Conservation (phyloP, 1,140 invertebrate species). For the Zaprionus gabonicus region DNA sequence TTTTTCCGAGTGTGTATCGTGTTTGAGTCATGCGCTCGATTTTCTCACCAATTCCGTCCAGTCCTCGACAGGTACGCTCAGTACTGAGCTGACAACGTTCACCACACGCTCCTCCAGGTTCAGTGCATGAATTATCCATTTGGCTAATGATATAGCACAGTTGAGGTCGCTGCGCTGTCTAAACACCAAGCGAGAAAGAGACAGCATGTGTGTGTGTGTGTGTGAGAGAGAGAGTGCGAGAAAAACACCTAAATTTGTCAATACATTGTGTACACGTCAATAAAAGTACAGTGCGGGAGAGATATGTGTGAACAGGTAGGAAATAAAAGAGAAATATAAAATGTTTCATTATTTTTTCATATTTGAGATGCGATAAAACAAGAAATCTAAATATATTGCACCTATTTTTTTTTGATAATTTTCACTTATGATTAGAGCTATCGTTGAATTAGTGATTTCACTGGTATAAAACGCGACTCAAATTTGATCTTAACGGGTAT, state of each 20-base stretch:
- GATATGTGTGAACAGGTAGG: neutral
- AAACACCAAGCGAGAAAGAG: constrained; percentile 26
- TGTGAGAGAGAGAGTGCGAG: neutral
- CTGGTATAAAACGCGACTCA: neutral
- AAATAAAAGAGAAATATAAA: neutral
- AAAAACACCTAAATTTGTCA: constrained; percentile 33
- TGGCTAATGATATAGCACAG: constrained; percentile 72
- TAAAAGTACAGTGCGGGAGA: constrained; percentile 8
- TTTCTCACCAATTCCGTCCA: constrained; percentile 73
- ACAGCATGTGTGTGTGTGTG: neutral
- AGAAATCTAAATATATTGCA: too few species aligned
- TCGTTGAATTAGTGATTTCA: neutral
- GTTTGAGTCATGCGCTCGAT: constrained; percentile 1
- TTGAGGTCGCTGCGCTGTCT: constrained; percentile 78
- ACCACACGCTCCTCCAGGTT: constrained; percentile 77
- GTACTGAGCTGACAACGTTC: constrained; percentile 69
- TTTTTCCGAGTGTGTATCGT: neutral
- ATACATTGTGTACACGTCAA: constrained; percentile 18
- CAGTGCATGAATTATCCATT: constrained; percentile 73
- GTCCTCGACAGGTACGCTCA: constrained; percentile 75
- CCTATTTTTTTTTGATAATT: too few species aligned
- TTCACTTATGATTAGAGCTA: neutral
- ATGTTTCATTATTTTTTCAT: neutral
- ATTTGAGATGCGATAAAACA: neutral
- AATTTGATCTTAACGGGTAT: neutral